Percentiles rank a stretch among this genome's conserved stretches.
Conservation (phyloP, 2,113 vertebrate genomes). For the Bettongia penicillata region DNA sequence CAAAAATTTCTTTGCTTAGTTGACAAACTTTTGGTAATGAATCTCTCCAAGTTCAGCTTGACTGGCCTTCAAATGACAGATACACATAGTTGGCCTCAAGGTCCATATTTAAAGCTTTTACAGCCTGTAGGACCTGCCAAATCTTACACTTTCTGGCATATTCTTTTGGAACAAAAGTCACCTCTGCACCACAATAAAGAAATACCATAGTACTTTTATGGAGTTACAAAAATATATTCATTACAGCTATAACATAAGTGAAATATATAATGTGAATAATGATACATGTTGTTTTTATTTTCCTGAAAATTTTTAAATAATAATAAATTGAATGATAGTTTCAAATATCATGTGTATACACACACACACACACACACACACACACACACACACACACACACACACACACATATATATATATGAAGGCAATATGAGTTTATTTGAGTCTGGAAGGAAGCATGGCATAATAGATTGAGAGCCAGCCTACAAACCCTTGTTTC, state of each 20-base stretch:
- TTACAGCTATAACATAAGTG: constrained; percentile 31
- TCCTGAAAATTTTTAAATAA: not conserved
- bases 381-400: no score
- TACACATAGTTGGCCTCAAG: not conserved
- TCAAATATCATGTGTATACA: no score
- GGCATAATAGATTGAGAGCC: not conserved
- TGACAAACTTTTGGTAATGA: not conserved
- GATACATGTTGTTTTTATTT: not conserved
- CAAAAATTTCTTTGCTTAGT: not conserved
- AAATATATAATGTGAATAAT: not conserved
- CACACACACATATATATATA: not conserved
- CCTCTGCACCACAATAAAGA: not conserved
- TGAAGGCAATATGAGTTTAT: not conserved
- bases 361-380: no score
- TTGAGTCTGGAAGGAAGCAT: not conserved
- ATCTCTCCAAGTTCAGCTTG: not conserved
- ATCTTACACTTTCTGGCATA: not conserved
- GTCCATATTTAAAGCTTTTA: not conserved
- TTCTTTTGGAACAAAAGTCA: not conserved
- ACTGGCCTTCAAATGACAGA: not conserved
- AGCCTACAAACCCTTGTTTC: not conserved
- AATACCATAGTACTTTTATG: not conserved
- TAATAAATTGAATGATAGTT: not conserved
- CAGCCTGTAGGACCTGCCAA: not conserved
- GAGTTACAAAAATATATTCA: not conserved